phyloP scores from a whole-genome alignment of 30 jellyfish, hydroid and myxozoan species.

The Turritopsis rubra region DNA sequence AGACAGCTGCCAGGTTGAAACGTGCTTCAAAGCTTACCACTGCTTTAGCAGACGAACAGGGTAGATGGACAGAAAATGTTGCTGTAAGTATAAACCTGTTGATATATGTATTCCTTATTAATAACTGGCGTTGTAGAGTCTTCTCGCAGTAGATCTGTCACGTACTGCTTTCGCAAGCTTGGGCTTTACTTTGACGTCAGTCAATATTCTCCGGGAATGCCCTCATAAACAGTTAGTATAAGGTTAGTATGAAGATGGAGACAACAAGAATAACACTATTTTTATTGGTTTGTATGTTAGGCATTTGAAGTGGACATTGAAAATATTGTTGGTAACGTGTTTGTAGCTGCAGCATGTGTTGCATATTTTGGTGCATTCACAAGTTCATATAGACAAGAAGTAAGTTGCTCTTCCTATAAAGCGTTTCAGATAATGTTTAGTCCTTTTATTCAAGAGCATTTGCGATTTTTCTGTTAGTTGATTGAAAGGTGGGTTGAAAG shows the following conservation, averaged over 20 bases:
- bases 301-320: conserved; percentile 89
- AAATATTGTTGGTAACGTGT: conserved; percentile 85
- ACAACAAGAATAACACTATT: background rate
- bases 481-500: conserved; percentile 66
- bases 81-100: conserved; percentile 51
- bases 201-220: too few species aligned
- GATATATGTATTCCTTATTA: background rate
- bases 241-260: too few species aligned
- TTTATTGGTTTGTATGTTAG: conserved; percentile 16
- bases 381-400: conserved; percentile 82
- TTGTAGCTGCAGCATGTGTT: conserved; percentile 96
- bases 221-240: too few species aligned
- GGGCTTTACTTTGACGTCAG: too few species aligned
- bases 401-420: background rate
- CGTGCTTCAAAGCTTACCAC: conserved; percentile 91
- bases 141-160: too few species aligned
- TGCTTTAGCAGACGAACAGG: conserved; percentile 93
- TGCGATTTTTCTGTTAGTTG: conserved; percentile 35
- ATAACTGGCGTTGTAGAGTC: too few species aligned
- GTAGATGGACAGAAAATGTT: conserved; percentile 92
- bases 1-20: conserved; percentile 91
- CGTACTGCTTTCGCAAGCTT: too few species aligned
- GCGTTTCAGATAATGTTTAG: too few species aligned
- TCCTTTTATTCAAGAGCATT: background rate
- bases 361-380: conserved; percentile 97